Conservation (phyloP, 2,888 invertebrate genomes). For the Ptychoptera albimana region DNA sequence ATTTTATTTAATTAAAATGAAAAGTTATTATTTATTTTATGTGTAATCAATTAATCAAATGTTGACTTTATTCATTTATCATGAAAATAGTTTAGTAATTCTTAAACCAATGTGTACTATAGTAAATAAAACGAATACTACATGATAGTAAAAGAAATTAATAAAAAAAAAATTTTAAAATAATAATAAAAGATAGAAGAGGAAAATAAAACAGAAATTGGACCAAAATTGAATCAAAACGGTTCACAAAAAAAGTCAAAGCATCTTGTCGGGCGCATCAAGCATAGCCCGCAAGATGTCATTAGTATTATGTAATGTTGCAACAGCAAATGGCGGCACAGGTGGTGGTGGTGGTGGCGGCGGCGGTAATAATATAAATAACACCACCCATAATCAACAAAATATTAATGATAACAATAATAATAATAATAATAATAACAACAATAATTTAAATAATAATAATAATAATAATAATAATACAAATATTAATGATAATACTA, state of each 20-base stretch:
- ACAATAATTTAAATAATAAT: slow-evolving; percentile 20
- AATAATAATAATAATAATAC: slow-evolving; percentile 38
- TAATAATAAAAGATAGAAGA: neutral
- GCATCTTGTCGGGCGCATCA: slow-evolving; percentile 9
- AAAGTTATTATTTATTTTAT: too few relatives aligned
- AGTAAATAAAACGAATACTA: too few relatives aligned
- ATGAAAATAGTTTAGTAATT: too few relatives aligned
- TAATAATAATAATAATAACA: slow-evolving; percentile 18
- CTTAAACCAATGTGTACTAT: too few relatives aligned
- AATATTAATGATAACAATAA: slow-evolving; percentile 25
- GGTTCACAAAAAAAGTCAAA: slow-evolving; percentile 9
- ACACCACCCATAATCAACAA: slow-evolving; percentile 9
- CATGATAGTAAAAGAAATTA: too few relatives aligned
- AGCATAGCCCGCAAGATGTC: slow-evolving; percentile 17
- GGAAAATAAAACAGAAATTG: neutral
- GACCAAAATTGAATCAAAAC: slow-evolving; percentile 8
- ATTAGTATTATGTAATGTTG: slow-evolving; percentile 19
- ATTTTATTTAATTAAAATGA: too few relatives aligned
- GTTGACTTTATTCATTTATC: too few relatives aligned
- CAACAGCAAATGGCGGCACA: slow-evolving; percentile 10
- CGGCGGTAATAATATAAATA: slow-evolving; percentile 1
- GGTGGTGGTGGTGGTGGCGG: slow-evolving; percentile 8
- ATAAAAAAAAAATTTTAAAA: too few relatives aligned
- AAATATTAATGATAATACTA: slow-evolving; percentile 63
- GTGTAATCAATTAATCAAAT: too few relatives aligned